A percentile compares a stretch with the other conserved stretches of the same genome.
Conservation (phyloP, 2,113 vertebrate genomes). For the Bucco capensis region DNA sequence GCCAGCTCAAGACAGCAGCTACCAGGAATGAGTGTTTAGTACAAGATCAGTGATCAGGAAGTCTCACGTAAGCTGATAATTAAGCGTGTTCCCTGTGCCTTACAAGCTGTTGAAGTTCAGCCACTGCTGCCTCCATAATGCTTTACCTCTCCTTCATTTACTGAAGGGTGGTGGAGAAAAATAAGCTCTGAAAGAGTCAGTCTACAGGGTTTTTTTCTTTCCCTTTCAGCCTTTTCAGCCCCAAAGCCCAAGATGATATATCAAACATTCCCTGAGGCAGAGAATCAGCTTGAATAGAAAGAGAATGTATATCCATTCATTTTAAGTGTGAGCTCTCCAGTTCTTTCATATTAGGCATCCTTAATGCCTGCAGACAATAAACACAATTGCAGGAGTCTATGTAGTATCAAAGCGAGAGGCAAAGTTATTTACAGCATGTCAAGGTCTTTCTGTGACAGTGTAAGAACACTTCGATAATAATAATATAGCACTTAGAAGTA, state of each 20-base stretch:
- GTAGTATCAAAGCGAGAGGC: slow-evolving; percentile 58
- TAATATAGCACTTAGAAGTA: slow-evolving; percentile 66
- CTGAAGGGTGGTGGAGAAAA: slow-evolving; percentile 29
- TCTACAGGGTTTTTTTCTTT: neutral
- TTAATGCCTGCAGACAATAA: slow-evolving; percentile 64
- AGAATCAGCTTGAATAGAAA: slow-evolving; percentile 64
- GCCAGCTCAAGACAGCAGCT: neutral
- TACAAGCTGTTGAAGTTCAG: neutral
- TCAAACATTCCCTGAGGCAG: slow-evolving; percentile 49
- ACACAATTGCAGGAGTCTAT: slow-evolving; percentile 10
- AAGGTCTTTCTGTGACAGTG: slow-evolving; percentile 68
- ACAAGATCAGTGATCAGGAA: neutral
- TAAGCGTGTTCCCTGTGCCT: neutral
- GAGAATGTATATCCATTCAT: slow-evolving; percentile 64
- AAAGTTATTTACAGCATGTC: slow-evolving; percentile 58
- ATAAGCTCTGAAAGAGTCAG: slow-evolving; percentile 39
- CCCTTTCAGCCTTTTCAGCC: slow-evolving; percentile 41
- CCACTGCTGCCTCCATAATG: neutral
- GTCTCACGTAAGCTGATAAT: neutral
- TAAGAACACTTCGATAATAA: slow-evolving; percentile 57
- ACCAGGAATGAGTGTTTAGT: neutral
- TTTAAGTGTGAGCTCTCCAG: slow-evolving; percentile 66
- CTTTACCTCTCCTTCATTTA: slow-evolving; percentile 23
- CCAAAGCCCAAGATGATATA: slow-evolving; percentile 48
- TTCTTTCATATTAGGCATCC: slow-evolving; percentile 46